Conservation (phyloP, 2,797 vertebrate genomes). For the Vultur gryphus region DNA sequence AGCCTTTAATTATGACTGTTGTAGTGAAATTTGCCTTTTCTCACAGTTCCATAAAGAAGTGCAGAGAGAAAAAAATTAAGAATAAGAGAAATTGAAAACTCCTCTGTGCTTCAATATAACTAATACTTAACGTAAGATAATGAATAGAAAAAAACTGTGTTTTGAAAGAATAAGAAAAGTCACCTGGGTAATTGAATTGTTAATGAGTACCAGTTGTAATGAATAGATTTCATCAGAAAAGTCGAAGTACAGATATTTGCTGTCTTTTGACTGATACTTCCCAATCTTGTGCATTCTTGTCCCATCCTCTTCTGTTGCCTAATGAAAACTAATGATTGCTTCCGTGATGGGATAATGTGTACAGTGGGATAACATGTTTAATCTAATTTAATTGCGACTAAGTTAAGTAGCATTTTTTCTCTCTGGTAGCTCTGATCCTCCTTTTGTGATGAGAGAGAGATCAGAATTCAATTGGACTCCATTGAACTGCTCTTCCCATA, state of each 20-base stretch:
- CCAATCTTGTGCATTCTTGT: background rate
- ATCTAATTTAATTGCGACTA: background rate
- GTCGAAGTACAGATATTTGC: slow-evolving; percentile 70
- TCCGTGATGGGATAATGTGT: background rate
- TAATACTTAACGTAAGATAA: background rate
- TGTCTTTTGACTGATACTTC: background rate
- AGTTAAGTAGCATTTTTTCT: background rate
- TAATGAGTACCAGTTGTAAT: slow-evolving; percentile 83
- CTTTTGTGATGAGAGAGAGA: background rate
- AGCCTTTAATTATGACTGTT: background rate
- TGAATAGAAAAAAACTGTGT: background rate
- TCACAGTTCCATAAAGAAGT: background rate
- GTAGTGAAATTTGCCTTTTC: background rate
- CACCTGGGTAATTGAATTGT: slow-evolving; percentile 80
- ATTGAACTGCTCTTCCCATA: background rate
- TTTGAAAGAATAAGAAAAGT: background rate
- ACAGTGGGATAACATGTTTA: background rate
- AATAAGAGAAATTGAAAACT: background rate
- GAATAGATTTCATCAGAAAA: slow-evolving; percentile 79
- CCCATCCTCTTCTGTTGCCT: background rate
- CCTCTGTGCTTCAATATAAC: background rate
- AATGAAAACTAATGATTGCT: background rate
- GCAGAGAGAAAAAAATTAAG: background rate
- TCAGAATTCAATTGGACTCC: background rate
- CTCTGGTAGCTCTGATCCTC: background rate